Evolutionary conservation across 2,797 vertebrate species (phyloP).

Genomic region (Cottoperca gobio): DNA sequence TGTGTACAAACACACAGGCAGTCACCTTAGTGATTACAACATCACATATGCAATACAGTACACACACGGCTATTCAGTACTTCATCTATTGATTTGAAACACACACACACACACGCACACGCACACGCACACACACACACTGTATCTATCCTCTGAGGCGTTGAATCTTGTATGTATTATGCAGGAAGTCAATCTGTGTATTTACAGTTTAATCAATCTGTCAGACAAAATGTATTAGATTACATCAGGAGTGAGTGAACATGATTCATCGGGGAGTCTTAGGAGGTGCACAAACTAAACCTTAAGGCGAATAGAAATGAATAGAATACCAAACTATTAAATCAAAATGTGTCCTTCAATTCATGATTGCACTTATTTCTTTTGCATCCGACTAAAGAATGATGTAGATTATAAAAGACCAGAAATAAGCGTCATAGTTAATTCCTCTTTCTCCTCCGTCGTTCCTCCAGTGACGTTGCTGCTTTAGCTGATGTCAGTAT

Average conservation of each 20-base stretch:
- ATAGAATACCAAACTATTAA: background rate
- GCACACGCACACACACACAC: background rate
- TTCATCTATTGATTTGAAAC: conserved; percentile 11
- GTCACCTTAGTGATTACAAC: conserved; percentile 55
- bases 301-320: background rate
- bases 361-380: background rate
- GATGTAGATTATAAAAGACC: conserved; percentile 5
- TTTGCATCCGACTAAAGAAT: background rate
- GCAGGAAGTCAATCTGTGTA: conserved; percentile 21
- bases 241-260: background rate
- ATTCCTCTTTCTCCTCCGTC: background rate
- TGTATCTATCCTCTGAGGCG: background rate
- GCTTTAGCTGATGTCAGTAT: conserved; percentile 38
- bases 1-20: conserved; percentile 50
- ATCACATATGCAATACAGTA: conserved; percentile 27
- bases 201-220: conserved; percentile 29
- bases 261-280: background rate
- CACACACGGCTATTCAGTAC: background rate
- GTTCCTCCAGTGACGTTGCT: conserved; percentile 33
- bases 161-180: conserved; percentile 5
- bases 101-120: background rate
- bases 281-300: background rate
- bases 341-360: background rate
- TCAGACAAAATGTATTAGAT: background rate
- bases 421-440: conserved; percentile 7